Evolutionary conservation across 2,113 vertebrate genomes (phyloP).

Genomic region (Porphyrio hochstetteri): DNA sequence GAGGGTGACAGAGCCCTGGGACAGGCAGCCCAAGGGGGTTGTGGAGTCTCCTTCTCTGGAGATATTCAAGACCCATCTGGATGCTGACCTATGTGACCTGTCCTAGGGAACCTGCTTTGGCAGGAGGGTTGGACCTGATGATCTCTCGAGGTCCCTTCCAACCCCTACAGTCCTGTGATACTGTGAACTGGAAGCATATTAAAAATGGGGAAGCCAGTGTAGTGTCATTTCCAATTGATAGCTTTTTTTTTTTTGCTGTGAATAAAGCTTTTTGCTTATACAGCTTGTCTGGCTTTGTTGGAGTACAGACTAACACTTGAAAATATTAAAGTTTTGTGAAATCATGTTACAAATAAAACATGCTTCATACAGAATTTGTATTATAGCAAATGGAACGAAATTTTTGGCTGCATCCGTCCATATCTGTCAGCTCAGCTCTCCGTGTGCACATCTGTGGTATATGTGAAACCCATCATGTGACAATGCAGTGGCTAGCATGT

Average conservation of each 20-base stretch:
- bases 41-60: too few relatives aligned
- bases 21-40: too few relatives aligned
- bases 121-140: too few relatives aligned
- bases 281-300: not conserved
- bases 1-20: too few relatives aligned
- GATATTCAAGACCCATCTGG: too few relatives aligned
- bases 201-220: not conserved
- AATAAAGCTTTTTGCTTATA: not conserved
- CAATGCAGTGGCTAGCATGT: not conserved
- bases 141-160: too few relatives aligned
- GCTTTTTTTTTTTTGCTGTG: not conserved
- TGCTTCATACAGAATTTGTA: fast-evolving
- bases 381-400: not conserved
- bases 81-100: too few relatives aligned
- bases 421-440: not conserved
- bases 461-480: not conserved
- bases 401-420: not conserved
- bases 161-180: too few relatives aligned
- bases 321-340: not conserved
- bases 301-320: not conserved
- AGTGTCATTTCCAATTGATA: fast-evolving
- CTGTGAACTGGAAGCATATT: not conserved
- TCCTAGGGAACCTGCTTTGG: too few relatives aligned
- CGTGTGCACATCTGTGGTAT: fast-evolving
- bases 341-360: not conserved